Conservation (phyloP, 1,140 invertebrate genomes). For the Telenomus remus region DNA sequence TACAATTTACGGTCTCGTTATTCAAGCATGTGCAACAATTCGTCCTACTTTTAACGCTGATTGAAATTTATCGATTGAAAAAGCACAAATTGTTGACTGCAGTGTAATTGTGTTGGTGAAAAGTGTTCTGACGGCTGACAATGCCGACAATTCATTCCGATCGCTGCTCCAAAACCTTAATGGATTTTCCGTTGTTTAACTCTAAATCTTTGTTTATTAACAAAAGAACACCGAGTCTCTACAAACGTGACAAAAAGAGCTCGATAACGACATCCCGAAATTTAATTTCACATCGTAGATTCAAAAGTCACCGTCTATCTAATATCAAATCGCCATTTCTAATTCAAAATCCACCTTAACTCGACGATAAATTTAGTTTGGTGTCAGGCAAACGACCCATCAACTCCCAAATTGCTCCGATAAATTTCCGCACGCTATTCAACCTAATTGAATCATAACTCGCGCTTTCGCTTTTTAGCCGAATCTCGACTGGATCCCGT, state of each 20-base stretch:
- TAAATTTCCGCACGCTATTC: conserved; percentile 33
- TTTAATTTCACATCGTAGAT: neutral
- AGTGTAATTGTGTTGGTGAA: no score
- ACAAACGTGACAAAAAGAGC: no score
- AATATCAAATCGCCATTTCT: conserved; percentile 22
- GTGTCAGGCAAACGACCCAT: conserved; percentile 33
- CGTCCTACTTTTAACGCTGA: conserved; percentile 15
- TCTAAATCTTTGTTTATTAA: no score
- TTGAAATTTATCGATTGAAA: conserved; percentile 9
- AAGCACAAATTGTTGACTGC: neutral
- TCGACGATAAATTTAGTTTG: conserved; percentile 23
- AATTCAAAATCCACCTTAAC: conserved; percentile 23
- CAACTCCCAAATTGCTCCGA: conserved; percentile 33
- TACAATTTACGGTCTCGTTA: conserved; percentile 8
- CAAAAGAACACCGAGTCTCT: no score
- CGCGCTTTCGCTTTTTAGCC: conserved; percentile 23
- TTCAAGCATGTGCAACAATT: conserved; percentile 1
- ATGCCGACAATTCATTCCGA: no score
- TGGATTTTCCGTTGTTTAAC: no score
- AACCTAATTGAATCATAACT: conserved; percentile 43
- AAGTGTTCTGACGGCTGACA: no score
- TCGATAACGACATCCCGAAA: no score
- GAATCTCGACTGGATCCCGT: conserved; percentile 11
- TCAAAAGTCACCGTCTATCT: neutral
- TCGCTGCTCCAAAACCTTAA: no score